Conservation (phyloP, 2,888 invertebrate genomes). For the Cerceris rybyensis region DNA sequence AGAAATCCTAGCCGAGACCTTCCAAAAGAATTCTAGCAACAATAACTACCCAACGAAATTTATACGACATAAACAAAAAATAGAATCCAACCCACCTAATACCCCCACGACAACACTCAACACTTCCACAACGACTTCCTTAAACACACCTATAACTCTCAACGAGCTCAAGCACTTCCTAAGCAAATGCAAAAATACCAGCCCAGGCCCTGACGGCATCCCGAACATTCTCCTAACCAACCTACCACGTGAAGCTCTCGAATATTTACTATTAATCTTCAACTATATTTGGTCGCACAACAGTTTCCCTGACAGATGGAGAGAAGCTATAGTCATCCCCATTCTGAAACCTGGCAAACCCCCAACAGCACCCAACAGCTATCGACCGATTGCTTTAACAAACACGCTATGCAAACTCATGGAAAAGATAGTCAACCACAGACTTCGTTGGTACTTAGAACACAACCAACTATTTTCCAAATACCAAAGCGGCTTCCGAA, state of each 20-base stretch:
- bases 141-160: neutral
- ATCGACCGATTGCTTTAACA: conserved; percentile 16
- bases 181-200: neutral
- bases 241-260: neutral
- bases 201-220: conserved; percentile 1
- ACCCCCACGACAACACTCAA: no score
- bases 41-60: no score
- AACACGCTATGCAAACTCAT: no score
- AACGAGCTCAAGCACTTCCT: neutral
- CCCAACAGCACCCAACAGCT: neutral
- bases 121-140: neutral
- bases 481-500: no score
- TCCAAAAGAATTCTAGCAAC: no score
- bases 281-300: conserved; percentile 3
- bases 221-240: neutral
- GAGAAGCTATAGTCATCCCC: conserved; percentile 1
- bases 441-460: no score
- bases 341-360: conserved; percentile 17
- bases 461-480: no score
- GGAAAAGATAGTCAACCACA: no score
- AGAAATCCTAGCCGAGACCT: no score
- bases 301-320: neutral
- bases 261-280: neutral
- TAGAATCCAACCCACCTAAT: no score
- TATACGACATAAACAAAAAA: no score